A percentile compares a stretch with the other conserved stretches of the same genome.
phyloP scores from a whole-genome alignment of 1,140 invertebrate genomes.

The Tetragonula clypearis region DNA sequence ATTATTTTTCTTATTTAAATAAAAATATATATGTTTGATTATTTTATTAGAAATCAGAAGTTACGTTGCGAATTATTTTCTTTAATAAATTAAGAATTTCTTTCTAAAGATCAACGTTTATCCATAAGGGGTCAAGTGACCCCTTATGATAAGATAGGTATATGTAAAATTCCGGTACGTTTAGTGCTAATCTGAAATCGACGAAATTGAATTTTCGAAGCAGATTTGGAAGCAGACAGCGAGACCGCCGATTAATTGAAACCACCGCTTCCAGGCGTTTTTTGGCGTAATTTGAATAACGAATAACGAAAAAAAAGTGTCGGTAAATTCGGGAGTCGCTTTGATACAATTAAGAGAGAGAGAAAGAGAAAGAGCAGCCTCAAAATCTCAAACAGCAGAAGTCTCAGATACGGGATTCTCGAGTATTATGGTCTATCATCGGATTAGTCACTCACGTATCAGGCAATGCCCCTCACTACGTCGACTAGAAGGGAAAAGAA shows the following conservation, averaged over 20 bases:
- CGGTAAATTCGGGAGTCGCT: background rate
- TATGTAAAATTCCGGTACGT: no score
- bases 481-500: background rate
- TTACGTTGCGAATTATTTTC: no score
- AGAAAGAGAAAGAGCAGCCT: no score
- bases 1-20: no score
- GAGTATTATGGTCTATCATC: background rate
- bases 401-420: background rate
- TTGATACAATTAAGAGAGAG: no score
- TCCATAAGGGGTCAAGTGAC: no score
- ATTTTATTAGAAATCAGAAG: no score
- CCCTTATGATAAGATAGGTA: no score
- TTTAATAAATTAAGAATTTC: no score
- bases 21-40: no score
- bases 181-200: no score
- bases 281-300: background rate
- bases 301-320: background rate
- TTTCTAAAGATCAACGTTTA: no score
- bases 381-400: background rate
- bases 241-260: background rate
- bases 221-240: background rate
- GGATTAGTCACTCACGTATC: background rate
- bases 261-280: background rate
- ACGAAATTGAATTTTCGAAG: background rate
- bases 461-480: background rate